A percentile compares a stretch with the other conserved stretches of the same genome.
Conservation (phyloP, 2,797 vertebrate genomes). For the Gadopsis bispinosus region DNA sequence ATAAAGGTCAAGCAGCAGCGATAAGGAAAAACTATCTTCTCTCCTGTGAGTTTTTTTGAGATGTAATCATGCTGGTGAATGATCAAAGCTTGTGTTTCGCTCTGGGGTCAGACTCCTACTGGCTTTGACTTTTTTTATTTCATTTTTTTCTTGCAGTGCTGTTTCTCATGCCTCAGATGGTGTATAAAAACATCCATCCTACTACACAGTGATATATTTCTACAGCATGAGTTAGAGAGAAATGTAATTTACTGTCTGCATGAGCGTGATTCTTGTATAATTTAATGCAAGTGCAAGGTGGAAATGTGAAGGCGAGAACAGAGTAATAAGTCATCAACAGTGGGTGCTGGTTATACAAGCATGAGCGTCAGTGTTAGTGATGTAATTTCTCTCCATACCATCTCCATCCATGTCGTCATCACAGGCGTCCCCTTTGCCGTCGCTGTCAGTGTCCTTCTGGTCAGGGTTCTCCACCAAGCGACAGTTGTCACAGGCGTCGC, state of each 20-base stretch:
- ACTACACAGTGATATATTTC: slow-evolving; percentile 14
- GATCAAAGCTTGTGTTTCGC: slow-evolving; percentile 69
- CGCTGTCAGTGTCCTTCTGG: slow-evolving; percentile 94
- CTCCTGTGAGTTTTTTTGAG: slow-evolving; percentile 59
- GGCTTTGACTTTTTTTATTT: slow-evolving; percentile 28
- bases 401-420: slow-evolving; percentile 99
- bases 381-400: slow-evolving; percentile 81
- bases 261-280: slow-evolving; percentile 7
- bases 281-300: slow-evolving; percentile 4
- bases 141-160: slow-evolving; percentile 19
- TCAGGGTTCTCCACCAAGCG: slow-evolving; percentile 91
- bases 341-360: slow-evolving; percentile 60
- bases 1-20: slow-evolving; percentile 76
- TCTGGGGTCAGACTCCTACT: slow-evolving; percentile 55
- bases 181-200: slow-evolving; percentile 25
- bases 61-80: slow-evolving; percentile 71
- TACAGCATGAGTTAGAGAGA: slow-evolving; percentile 10
- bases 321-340: slow-evolving; percentile 41
- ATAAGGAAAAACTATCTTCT: slow-evolving; percentile 62
- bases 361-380: slow-evolving; percentile 41
- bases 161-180: slow-evolving; percentile 30
- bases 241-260: slow-evolving; percentile 8
- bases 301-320: slow-evolving; percentile 26
- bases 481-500: slow-evolving; percentile 98
- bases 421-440: slow-evolving; percentile 95